These are phyloP conservation scores for Drosophila hydei DNA, from an alignment of 1,140 invertebrate genomes.

Conservation along the genomic window DNA sequence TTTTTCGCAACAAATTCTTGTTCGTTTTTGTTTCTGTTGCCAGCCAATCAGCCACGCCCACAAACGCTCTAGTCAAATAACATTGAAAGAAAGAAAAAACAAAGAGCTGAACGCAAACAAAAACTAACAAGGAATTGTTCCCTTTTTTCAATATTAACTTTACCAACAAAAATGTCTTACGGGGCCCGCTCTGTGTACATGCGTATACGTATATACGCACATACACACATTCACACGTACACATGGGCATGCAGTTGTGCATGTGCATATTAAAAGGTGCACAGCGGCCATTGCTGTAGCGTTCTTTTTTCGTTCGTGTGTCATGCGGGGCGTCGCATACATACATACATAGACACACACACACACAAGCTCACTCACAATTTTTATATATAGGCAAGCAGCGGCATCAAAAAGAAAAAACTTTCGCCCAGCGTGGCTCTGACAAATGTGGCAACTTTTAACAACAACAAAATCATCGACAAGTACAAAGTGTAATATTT, in stretches of 20 bases:
- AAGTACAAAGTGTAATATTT: conserved; percentile 48
- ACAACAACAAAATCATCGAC: conserved; percentile 31
- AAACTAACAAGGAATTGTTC: conserved; percentile 13
- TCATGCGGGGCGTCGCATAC: conserved; percentile 34
- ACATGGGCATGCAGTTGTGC: conserved; percentile 13
- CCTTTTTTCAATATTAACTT: conserved; percentile 3
- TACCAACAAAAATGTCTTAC: conserved; percentile 18
- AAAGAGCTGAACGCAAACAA: background rate
- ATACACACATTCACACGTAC: background rate
- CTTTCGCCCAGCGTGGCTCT: conserved; percentile 54
- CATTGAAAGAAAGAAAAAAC: background rate
- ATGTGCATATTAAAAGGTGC: conserved; percentile 31
- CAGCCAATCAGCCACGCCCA: conserved; percentile 34
- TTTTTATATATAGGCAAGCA: conserved; percentile 16
- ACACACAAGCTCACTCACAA: conserved; percentile 8
- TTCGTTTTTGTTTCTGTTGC: conserved; percentile 38
- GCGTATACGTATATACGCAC: conserved; percentile 31
- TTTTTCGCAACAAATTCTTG: conserved; percentile 37
- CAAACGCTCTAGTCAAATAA: conserved; percentile 10
- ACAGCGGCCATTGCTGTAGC: conserved; percentile 21
- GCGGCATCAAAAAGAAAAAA: conserved; percentile 17
- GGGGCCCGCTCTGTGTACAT: conserved; percentile 11
- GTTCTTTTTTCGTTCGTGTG: conserved; percentile 34
- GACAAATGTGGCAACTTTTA: conserved; percentile 43
- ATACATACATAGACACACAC: conserved; percentile 7